Evolutionary conservation across 1,140 invertebrate species (phyloP).

Genomic region (Carposina sasakii): DNA sequence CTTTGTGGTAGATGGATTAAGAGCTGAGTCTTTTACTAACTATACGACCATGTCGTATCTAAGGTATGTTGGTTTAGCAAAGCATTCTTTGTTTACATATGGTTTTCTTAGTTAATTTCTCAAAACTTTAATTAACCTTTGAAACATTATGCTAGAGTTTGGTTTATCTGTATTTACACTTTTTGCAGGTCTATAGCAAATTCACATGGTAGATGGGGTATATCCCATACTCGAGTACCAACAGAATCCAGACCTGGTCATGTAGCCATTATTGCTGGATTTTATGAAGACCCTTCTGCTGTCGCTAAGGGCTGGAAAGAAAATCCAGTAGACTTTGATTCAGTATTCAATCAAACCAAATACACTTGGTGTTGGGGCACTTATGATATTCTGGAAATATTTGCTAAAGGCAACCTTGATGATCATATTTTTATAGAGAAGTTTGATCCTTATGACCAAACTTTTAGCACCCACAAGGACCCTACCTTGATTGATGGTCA

Average conservation of each 20-base stretch:
- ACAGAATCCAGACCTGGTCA: conserved; percentile 98
- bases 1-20: conserved; percentile 91
- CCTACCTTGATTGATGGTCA: conserved; percentile 85
- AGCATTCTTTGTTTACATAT: background rate
- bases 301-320: conserved; percentile 97
- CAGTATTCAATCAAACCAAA: conserved; percentile 92
- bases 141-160: too few relatives aligned
- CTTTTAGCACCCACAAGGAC: conserved; percentile 55
- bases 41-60: conserved; percentile 74
- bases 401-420: conserved; percentile 79
- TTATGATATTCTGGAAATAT: conserved; percentile 95
- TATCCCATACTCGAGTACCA: conserved; percentile 95
- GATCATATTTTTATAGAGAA: conserved; percentile 63
- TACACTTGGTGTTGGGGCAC: conserved; percentile 92
- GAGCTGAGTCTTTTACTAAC: conserved; percentile 85
- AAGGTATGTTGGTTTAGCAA: conserved; percentile 58
- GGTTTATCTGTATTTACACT: too few relatives aligned
- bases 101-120: background rate
- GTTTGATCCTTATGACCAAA: conserved; percentile 71
- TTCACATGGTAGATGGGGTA: conserved; percentile 84
- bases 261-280: conserved; percentile 94
- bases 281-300: conserved; percentile 99
- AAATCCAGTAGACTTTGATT: conserved; percentile 98
- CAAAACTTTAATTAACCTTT: too few relatives aligned
- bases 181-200: conserved; percentile 75